A percentile compares a stretch with the other conserved stretches of the same genome.
Evolutionary conservation across 2,797 vertebrate genomes (phyloP).

Genomic region (Anguilla anguilla): DNA sequence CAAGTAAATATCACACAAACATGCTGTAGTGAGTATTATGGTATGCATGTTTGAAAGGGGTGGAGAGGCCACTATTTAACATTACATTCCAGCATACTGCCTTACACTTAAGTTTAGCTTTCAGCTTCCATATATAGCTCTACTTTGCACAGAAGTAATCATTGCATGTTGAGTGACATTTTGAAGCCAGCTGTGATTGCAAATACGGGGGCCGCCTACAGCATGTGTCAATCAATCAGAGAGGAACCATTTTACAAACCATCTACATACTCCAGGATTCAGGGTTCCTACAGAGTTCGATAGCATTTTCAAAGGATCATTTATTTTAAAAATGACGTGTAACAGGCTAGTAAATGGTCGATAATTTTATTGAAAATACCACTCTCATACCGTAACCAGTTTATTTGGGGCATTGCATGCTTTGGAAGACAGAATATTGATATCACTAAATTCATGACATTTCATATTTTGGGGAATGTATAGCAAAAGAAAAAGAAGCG

Average conservation of each 20-base stretch:
- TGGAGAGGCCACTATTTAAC: not conserved
- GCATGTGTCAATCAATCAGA: not conserved
- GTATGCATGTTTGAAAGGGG: not conserved
- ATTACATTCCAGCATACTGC: not conserved
- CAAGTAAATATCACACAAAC: not conserved
- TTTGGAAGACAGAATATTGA: not conserved
- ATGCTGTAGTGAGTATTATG: not conserved
- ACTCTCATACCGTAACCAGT: not conserved
- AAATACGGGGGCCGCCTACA: not conserved
- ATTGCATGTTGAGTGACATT: not conserved
- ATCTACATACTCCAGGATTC: not conserved
- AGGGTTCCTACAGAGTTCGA: not conserved
- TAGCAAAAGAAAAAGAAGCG: not conserved
- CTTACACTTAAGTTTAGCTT: not conserved
- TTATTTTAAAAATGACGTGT: not conserved
- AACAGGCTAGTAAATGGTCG: not conserved
- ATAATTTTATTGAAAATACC: not conserved
- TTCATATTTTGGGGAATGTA: not conserved
- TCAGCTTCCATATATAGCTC: not conserved
- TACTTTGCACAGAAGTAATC: not conserved
- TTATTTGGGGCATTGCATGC: not conserved
- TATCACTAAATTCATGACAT: not conserved
- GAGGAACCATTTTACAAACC: not conserved
- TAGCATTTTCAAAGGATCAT: not conserved
- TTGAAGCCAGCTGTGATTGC: not conserved